Base-by-base conservation (phyloP, 1,140 invertebrate species). In the Bradysia coprophila region DNA sequence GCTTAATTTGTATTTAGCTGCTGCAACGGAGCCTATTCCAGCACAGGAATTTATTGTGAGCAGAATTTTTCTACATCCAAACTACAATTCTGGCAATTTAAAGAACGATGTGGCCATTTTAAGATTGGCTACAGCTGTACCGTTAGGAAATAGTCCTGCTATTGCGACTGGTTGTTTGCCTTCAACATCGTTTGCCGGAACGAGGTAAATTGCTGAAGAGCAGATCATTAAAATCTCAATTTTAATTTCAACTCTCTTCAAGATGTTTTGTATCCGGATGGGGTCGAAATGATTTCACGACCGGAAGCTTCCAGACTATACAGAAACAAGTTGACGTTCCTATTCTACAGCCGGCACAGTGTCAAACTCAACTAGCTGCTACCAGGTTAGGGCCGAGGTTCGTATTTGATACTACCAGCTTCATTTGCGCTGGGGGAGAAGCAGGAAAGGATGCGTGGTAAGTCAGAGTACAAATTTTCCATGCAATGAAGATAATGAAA, bases 261-360 rank as follows among this genome's bases (percentile, higher is more conserved):
- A 73, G 70, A 47, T 87, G 83, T 51, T 75, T 67, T 66, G 79
- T 84, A 1, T 69, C 80, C 1, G 83, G 83, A n/a, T 86, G 82
- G 80, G 82, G 83, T 20, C 82, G 83, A 50, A 68, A 82, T 51
- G 71, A 75, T 47, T 86, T 84, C 48, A 43, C 62, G 2, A 62
- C 49, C 21, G 76, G 76, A 0, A 64, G 62, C 28, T 79, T 76
- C 51, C 78, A 80, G 53, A 68, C 68, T 38, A 72, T 78, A 20
- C 50, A 78, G 47, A 75, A 74, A 47, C 64, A 78, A 52, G 75
- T 85, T 0, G 79, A 82, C 41, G 70, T 86, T 0, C 74, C 78
- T 0, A 65, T 86, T 28, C 52, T 81, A 9, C 60, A 64, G n/a
- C 55, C 67, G 5, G 55, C 61, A 4, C 62, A 65, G 6, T 86